These are phyloP conservation scores for Diprion similis DNA, from an alignment of 1,140 invertebrate genomes.

Conservation along the genomic window DNA sequence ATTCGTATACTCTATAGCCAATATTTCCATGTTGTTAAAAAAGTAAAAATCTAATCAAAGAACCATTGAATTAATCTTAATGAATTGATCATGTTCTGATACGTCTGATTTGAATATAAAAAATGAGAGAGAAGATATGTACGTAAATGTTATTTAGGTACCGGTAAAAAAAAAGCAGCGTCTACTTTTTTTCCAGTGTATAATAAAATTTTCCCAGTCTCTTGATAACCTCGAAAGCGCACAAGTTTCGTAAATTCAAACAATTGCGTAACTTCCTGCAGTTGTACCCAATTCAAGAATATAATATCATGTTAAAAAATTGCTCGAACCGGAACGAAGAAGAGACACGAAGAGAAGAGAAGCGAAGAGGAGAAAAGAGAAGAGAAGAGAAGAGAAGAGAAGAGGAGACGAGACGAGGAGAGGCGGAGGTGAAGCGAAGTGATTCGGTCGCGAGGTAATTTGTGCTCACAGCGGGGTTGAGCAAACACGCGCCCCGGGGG, in stretches of 20 bases:
- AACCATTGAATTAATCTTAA: too few relatives aligned
- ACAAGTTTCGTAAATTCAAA: background rate
- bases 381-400: background rate
- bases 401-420: background rate
- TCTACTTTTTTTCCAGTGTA: too few relatives aligned
- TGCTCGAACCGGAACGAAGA: background rate
- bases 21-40: too few relatives aligned
- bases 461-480: constrained; percentile 70
- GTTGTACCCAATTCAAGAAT: background rate
- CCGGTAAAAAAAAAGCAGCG: too few relatives aligned
- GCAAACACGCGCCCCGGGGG: constrained; percentile 65
- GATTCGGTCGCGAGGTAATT: constrained; percentile 67
- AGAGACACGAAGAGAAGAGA: background rate
- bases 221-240: too few relatives aligned
- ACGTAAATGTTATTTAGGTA: too few relatives aligned
- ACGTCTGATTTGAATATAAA: too few relatives aligned
- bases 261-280: background rate
- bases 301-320: background rate
- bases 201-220: too few relatives aligned
- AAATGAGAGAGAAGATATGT: too few relatives aligned
- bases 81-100: too few relatives aligned
- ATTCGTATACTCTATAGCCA: too few relatives aligned
- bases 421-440: constrained; percentile 34
- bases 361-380: background rate
- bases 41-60: too few relatives aligned